A percentile compares a stretch with the other conserved stretches of the same genome.
Evolutionary conservation across 2,888 invertebrate species (phyloP).

Genomic region (Paralinhomoeus sp.): DNA sequence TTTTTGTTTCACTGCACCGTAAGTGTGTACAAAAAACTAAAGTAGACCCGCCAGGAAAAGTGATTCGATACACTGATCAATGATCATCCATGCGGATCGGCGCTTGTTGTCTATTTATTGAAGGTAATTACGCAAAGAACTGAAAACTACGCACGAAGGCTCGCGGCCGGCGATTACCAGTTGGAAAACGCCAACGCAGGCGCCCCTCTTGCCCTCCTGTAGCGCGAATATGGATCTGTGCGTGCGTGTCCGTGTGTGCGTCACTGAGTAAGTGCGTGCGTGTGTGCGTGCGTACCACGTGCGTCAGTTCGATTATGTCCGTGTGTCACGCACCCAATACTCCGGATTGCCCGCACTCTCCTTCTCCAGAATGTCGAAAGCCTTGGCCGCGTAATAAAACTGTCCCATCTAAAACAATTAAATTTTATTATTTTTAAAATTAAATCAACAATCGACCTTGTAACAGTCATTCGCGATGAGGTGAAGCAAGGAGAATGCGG

Average conservation of each 20-base stretch:
- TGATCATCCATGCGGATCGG: no score
- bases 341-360: slow-evolving; percentile 84
- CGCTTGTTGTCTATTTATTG: no score
- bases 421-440: no score
- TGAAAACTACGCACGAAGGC: no score
- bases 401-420: slow-evolving; percentile 46
- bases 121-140: no score
- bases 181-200: slow-evolving; percentile 77
- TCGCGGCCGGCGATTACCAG: slow-evolving; percentile 50
- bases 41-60: no score
- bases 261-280: no score
- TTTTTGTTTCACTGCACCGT: no score
- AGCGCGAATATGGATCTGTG: slow-evolving; percentile 39
- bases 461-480: slow-evolving; percentile 92
- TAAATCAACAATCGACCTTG: slow-evolving; percentile 29
- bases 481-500: slow-evolving; percentile 70
- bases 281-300: no score
- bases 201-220: slow-evolving; percentile 79
- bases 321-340: slow-evolving; percentile 43
- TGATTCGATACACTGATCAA: no score
- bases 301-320: slow-evolving; percentile 36
- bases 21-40: no score
- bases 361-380: slow-evolving; percentile 82
- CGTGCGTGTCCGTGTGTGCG: no score
- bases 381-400: slow-evolving; percentile 82